Evolutionary conservation across 2,888 invertebrate genomes (phyloP).

Genomic region (Hecatera dysodea): DNA sequence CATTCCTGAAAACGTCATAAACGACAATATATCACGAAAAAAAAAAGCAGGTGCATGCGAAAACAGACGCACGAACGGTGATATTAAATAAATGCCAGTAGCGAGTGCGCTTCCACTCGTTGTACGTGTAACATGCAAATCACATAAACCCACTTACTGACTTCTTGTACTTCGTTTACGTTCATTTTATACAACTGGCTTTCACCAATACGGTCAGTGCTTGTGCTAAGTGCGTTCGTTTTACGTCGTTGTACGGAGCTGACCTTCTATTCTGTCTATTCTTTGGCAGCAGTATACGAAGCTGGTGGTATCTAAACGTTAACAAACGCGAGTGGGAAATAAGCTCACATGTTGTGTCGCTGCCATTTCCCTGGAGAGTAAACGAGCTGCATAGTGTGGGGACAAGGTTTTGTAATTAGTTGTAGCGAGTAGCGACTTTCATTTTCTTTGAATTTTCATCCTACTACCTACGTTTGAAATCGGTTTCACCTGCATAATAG

Average conservation of each 20-base stretch:
- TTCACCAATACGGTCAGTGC: too few relatives aligned
- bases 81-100: too few relatives aligned
- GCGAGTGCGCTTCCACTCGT: background rate
- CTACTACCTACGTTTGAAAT: too few relatives aligned
- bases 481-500: background rate
- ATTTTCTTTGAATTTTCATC: background rate
- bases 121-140: too few relatives aligned
- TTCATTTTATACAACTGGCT: too few relatives aligned
- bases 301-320: constrained; percentile 62
- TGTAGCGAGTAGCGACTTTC: background rate
- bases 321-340: constrained; percentile 66
- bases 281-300: constrained; percentile 44
- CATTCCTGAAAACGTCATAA: too few relatives aligned
- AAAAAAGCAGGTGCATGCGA: too few relatives aligned
- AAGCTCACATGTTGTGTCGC: constrained; percentile 64
- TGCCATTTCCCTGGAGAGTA: constrained; percentile 40
- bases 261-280: constrained; percentile 2
- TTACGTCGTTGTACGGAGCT: accelerated
- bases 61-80: too few relatives aligned
- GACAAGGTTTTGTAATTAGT: constrained; percentile 37
- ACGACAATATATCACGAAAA: too few relatives aligned
- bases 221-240: background rate
- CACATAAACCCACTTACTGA: too few relatives aligned
- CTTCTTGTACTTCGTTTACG: too few relatives aligned
- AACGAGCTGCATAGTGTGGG: constrained; percentile 40